Base-by-base conservation (phyloP, 2,888 invertebrate species). In the Sussaba pulchella region DNA sequence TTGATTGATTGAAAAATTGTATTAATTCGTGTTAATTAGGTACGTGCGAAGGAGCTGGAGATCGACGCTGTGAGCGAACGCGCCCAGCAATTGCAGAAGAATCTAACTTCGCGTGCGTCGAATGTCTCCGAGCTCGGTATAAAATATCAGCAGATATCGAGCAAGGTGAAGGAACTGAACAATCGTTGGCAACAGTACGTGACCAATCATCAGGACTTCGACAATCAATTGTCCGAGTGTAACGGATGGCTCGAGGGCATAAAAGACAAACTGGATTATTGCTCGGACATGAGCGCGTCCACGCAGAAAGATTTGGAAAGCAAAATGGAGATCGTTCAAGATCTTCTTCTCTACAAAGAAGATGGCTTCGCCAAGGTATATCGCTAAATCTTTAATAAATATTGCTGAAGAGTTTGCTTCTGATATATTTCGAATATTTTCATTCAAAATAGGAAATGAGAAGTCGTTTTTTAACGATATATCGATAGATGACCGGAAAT, bases 151-250 rank as follows among this genome's bases (percentile, higher is more conserved):
- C 96, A 97, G 86, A 94, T 99, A 43, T 96, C 97, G 70, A 96
- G 96, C 86, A 97, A 97, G 92, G 96, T 98, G 0, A 99, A 98
- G 93, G 98, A 99, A 88, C 93, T 98, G 24, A 97, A 97, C 26
- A 95, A 95, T 67, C 96, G 97, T 86, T 99, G 99, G 99, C 97
- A 98, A 88, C 97, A 97, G 83, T 98, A 98, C 90, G 98, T 97
- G 0, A 95, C 95, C 54, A 95, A 95, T 31, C 98, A 98, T 90
- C 96, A 97, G 93, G 97, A 98, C 87, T 98, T 98, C 88, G 95
- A 97, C 69, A 96, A 95, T 82, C 95, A 96, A 87, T 93, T 97
- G 0, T 94, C 95, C 0, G 97, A 97, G 87, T 97, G 97, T 81
- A 94, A 95, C 3, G 95, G 96, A 79, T 98, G 98, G 98, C 94